Evolutionary conservation across 2,888 invertebrate species (phyloP), one percentile per base, ranked within the genome.

Genomic region (Tenthredo notha): DNA sequence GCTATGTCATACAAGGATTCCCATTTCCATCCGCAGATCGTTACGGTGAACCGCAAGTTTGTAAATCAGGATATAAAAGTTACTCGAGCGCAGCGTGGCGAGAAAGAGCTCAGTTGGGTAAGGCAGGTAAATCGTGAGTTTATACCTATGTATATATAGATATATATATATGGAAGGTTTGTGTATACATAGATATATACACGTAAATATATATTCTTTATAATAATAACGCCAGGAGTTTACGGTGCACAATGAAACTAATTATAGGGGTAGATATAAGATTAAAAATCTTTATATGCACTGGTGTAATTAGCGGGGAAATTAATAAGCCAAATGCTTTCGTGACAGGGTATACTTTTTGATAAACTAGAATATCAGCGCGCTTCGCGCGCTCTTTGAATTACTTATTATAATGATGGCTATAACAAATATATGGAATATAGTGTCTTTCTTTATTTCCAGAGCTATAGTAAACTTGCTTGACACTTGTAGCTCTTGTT

Each of bases 41-140:
- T 83, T 83, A 83, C 67, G 83, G 83, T 47, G 29, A 47, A 47
- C 83, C 83, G 50, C 83, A 10, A 70, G 83, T 83, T 83, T 83
- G 83, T 83, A 83, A 83, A 83, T 83, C 83, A 83, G 83, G 70
- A 65, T 70, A 50, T 83, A 83, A 83, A 80, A 83, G 67, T 83
- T 67, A 83, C 67, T 80, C 80, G 47, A 15, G 67, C 25, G 83
- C n/a, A 83, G 47, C 25, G 47, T 10, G n/a, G 47, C 67, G 83
- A 47, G 83, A 67, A 83, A 50, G 33, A 67, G 83, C 67, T 80
- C 25, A 33, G 83, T 47, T 29, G 43, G 37, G 33, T 43, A 40
- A 61, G 65, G 61, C 80, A 80, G 80, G 58, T 80, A 15, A 40
- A 61, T 43, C n/a, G 37, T 25, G 33, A 25, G 21, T 43, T 40